Conservation (phyloP, 2,888 invertebrate species). For the Nymphalis polychloros region DNA sequence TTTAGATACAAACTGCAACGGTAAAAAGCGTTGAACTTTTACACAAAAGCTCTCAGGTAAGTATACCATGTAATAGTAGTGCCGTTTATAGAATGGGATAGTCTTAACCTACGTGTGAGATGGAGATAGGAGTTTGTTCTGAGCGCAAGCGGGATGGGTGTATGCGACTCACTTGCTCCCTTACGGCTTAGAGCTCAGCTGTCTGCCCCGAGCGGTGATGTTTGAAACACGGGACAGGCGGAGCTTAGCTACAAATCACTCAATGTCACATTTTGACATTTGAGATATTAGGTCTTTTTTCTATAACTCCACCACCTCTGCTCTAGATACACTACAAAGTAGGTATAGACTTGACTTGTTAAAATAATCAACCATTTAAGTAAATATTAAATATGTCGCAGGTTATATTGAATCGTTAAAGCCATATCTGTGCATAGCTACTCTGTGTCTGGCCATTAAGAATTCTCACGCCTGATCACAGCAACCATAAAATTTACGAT, state of each 20-base stretch:
- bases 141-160: constrained; percentile 64
- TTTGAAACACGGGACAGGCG: constrained; percentile 83
- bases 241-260: constrained; percentile 83
- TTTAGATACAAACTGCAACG: constrained; percentile 69
- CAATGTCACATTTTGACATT: constrained; percentile 83
- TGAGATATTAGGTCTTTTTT: constrained; percentile 83
- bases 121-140: constrained; percentile 51
- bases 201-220: constrained; percentile 80
- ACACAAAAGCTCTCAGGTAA: constrained; percentile 81
- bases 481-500: constrained; percentile 68
- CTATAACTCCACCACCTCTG: constrained; percentile 78
- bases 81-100: constrained; percentile 75
- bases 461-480: constrained; percentile 66
- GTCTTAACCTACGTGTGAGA: constrained; percentile 68
- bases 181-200: constrained; percentile 78
- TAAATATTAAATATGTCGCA: neutral
- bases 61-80: constrained; percentile 71
- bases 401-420: neutral
- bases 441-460: constrained; percentile 55
- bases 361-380: neutral
- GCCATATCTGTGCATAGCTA: constrained; percentile 35
- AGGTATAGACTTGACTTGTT: constrained; percentile 9
- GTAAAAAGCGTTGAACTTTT: constrained; percentile 78
- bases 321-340: constrained; percentile 37
- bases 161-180: constrained; percentile 70